phyloP scores from a whole-genome alignment of 2,888 invertebrate genomes.

The Metopia argyrocephala region DNA sequence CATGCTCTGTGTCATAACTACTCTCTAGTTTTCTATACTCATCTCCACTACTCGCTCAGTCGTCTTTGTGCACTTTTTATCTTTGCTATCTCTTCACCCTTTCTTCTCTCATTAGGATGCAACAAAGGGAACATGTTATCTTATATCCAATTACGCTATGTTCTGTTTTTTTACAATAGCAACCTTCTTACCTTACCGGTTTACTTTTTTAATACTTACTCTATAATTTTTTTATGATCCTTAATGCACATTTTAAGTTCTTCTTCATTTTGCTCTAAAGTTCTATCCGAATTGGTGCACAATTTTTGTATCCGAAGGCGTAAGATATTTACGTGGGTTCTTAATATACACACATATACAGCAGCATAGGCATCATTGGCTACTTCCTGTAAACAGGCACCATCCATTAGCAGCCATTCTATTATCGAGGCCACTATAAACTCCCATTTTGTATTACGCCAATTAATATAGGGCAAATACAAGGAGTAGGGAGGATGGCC shows the following conservation, averaged over 20 bases:
- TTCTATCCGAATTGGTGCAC: slow-evolving; percentile 27
- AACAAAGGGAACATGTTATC: no score
- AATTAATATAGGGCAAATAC: slow-evolving; percentile 62
- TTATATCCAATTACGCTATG: no score
- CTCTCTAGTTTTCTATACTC: no score
- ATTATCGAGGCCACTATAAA: slow-evolving; percentile 58
- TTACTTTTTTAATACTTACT: slow-evolving; percentile 56
- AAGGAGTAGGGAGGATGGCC: slow-evolving; percentile 65
- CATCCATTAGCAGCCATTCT: slow-evolving; percentile 60
- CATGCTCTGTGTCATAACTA: no score
- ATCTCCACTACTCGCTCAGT: no score
- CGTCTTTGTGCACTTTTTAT: no score
- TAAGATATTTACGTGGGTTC: slow-evolving; percentile 61
- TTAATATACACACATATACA: slow-evolving; percentile 63
- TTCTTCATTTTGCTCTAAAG: slow-evolving; percentile 46
- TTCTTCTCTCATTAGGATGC: no score
- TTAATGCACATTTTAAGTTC: slow-evolving; percentile 65
- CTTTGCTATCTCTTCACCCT: no score
- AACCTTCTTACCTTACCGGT: no score
- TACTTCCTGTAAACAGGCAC: slow-evolving; percentile 64
- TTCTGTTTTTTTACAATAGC: no score
- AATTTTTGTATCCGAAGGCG: slow-evolving; percentile 58
- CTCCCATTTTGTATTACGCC: slow-evolving; percentile 63
- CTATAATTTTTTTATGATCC: slow-evolving; percentile 65
- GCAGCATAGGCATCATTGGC: slow-evolving; percentile 63